These are phyloP conservation scores for Orthonevra nobilis DNA, from an alignment of 2,888 invertebrate species.

Conservation along the genomic window DNA sequence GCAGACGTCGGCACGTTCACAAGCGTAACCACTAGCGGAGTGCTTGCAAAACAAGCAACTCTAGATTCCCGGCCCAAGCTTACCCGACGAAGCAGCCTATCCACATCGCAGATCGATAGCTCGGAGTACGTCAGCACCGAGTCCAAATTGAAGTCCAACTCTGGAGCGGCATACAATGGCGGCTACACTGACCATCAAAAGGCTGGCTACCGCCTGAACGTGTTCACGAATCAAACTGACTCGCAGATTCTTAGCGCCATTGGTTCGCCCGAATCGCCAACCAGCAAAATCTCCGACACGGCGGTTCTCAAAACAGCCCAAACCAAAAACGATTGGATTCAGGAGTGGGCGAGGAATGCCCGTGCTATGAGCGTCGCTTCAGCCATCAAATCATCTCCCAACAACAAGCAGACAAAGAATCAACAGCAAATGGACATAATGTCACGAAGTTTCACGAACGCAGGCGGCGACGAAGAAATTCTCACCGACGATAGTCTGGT, in stretches of 20 bases:
- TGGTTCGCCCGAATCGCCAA: constrained; percentile 47
- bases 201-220: constrained; percentile 79
- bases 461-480: constrained; percentile 73
- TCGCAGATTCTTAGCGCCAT: constrained; percentile 62
- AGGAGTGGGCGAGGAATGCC: constrained; percentile 85
- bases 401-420: constrained; percentile 48
- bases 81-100: constrained; percentile 83
- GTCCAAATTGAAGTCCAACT: constrained; percentile 75
- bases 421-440: constrained; percentile 73
- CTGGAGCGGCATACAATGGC: constrained; percentile 74
- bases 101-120: constrained; percentile 86
- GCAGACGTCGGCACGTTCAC: constrained; percentile 84
- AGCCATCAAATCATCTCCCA: constrained; percentile 66
- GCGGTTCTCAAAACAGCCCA: constrained; percentile 77
- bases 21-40: constrained; percentile 87
- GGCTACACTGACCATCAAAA: constrained; percentile 79
- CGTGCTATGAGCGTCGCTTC: constrained; percentile 78
- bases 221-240: constrained; percentile 77
- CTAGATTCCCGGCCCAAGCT: constrained; percentile 78
- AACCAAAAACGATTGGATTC: constrained; percentile 82
- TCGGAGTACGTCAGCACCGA: constrained; percentile 82
- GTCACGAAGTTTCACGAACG: constrained; percentile 79
- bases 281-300: constrained; percentile 74
- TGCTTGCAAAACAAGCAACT: constrained; percentile 83
- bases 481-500: constrained; percentile 77